Evolutionary conservation across 2,113 vertebrate genomes (phyloP).

Genomic region (Prionailurus bengalensis): DNA sequence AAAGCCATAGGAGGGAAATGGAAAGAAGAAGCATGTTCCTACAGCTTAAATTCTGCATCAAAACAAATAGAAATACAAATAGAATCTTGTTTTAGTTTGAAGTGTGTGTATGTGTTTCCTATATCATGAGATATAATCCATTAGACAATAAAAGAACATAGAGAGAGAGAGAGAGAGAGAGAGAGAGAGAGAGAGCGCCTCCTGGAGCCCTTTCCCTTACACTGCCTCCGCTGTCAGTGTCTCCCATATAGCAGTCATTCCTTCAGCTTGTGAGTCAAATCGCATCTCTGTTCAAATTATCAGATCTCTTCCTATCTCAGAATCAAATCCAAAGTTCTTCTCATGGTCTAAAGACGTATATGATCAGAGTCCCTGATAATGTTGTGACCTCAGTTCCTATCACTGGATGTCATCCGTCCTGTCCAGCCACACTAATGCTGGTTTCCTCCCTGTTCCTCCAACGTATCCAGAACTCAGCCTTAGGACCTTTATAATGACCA

Average conservation of each 20-base stretch:
- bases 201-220: neutral
- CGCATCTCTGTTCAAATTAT: neutral
- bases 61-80: neutral
- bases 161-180: no score
- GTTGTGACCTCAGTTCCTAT: neutral
- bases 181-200: no score
- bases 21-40: neutral
- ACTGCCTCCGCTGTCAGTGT: neutral
- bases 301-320: neutral
- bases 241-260: neutral
- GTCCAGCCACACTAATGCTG: neutral
- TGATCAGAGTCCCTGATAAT: no score
- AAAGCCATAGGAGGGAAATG: neutral
- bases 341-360: neutral
- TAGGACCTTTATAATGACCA: neutral
- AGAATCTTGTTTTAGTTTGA: neutral
- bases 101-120: neutral
- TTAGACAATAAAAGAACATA: neutral
- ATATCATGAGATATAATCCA: neutral
- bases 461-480: neutral
- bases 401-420: neutral
- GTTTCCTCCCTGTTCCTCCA: neutral
- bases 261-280: neutral
- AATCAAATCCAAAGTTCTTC: neutral
- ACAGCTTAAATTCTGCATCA: neutral